Conservation (phyloP, 2,888 invertebrate species). For the Chymomyza fuscimana region DNA sequence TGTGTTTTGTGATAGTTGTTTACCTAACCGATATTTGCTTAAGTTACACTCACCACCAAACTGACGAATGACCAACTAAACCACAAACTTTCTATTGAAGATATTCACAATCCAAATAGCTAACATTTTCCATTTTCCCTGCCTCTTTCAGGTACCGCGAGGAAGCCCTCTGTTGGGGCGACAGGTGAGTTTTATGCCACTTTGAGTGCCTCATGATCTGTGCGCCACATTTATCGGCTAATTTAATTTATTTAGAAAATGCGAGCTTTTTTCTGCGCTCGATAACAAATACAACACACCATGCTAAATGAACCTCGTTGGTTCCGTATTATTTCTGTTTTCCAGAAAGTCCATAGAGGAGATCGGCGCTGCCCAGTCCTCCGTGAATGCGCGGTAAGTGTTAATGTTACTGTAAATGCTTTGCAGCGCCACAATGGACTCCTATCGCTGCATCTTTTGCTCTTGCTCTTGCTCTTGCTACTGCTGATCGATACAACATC, state of each 20-base stretch:
- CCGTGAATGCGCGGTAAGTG: conserved; percentile 94
- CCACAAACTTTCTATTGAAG: conserved; percentile 56
- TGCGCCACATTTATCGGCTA: conserved; percentile 77
- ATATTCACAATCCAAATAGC: background rate
- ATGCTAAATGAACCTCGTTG: conserved; percentile 38
- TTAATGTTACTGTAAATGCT: conserved; percentile 73
- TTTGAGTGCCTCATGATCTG: conserved; percentile 66
- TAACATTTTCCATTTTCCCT: conserved; percentile 73
- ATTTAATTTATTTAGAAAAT: conserved; percentile 78
- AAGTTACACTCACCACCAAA: conserved; percentile 49
- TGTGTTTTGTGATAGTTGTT: conserved; percentile 42
- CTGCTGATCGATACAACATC: background rate
- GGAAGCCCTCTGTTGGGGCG: conserved; percentile 93
- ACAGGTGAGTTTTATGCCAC: conserved; percentile 84
- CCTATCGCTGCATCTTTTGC: conserved; percentile 7
- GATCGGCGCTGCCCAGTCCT: conserved; percentile 88
- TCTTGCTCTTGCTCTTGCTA: background rate
- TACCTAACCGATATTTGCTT: conserved; percentile 33
- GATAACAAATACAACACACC: conserved; percentile 67
- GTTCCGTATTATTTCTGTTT: conserved; percentile 80
- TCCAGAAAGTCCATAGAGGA: conserved; percentile 93
- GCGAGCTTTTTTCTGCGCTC: conserved; percentile 65
- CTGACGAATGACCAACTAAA: conserved; percentile 4
- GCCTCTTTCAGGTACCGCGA: conserved; percentile 91
- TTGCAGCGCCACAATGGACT: conserved; percentile 31